These are phyloP conservation scores for Anoplolepis gracilipes DNA, from an alignment of 1,140 invertebrate species.

Conservation along the genomic window DNA sequence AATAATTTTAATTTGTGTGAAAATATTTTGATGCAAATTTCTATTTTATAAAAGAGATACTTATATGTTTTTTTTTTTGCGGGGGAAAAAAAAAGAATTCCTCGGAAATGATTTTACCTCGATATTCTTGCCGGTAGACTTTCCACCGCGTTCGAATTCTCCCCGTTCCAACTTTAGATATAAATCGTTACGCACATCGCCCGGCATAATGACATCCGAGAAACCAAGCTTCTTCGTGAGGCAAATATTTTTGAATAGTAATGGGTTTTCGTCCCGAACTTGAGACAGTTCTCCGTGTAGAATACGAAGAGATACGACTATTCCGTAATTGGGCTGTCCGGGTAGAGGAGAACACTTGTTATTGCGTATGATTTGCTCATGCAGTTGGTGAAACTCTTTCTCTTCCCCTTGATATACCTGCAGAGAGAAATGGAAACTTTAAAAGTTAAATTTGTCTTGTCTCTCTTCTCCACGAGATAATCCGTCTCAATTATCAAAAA, in stretches of 20 bases:
- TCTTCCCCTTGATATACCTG: slow-evolving; percentile 95
- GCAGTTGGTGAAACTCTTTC: slow-evolving; percentile 95
- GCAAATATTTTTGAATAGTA: slow-evolving; percentile 93
- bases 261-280: slow-evolving; percentile 91
- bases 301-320: slow-evolving; percentile 91
- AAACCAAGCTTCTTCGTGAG: slow-evolving; percentile 96
- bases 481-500: no score
- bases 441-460: not conserved
- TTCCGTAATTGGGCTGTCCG: slow-evolving; percentile 88
- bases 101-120: slow-evolving; percentile 85
- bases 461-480: not conserved
- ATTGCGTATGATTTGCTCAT: slow-evolving; percentile 94
- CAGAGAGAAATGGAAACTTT: not conserved
- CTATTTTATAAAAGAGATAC: not conserved
- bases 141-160: slow-evolving; percentile 97
- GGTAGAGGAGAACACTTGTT: slow-evolving; percentile 93
- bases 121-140: slow-evolving; percentile 97
- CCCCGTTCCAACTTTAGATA: slow-evolving; percentile 95
- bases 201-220: slow-evolving; percentile 98
- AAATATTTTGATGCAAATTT: not conserved
- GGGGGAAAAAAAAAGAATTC: not conserved
- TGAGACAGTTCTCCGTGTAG: slow-evolving; percentile 91
- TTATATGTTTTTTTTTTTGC: no score
- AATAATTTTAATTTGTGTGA: not conserved
- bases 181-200: slow-evolving; percentile 97